phyloP scores from a whole-genome alignment of 2,888 invertebrate genomes.

The Abrostola tripartita region DNA sequence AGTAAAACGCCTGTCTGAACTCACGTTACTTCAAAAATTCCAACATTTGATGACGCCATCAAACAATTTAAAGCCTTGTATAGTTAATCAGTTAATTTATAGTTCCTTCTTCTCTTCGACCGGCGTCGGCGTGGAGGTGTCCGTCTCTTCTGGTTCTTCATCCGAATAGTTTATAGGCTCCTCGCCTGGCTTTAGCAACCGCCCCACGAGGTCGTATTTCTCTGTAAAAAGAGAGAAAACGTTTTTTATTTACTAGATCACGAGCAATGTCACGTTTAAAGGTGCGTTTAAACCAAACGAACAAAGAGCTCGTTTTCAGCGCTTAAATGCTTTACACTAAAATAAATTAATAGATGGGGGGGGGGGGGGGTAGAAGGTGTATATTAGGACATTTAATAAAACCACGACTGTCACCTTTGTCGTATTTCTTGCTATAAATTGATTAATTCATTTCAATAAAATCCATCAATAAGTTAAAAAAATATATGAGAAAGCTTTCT shows the following conservation, averaged over 20 bases:
- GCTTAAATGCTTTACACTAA: too few relatives aligned
- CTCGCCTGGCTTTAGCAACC: conserved; percentile 96
- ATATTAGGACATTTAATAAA: too few relatives aligned
- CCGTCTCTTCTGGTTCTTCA: conserved; percentile 91
- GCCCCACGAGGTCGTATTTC: conserved; percentile 97
- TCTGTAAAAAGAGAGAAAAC: conserved; percentile 88
- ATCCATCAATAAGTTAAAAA: too few relatives aligned
- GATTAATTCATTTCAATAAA: too few relatives aligned
- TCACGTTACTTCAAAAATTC: conserved; percentile 10
- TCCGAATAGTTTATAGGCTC: conserved; percentile 96
- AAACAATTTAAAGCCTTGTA: conserved; percentile 37
- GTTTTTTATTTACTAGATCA: not conserved
- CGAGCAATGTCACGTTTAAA: not conserved
- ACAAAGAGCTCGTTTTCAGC: too few relatives aligned
- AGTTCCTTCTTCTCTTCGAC: conserved; percentile 75
- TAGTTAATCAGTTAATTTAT: conserved; percentile 55
- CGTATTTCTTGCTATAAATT: too few relatives aligned
- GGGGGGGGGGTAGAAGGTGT: too few relatives aligned
- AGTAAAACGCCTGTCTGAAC: conserved; percentile 8
- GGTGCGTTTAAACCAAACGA: too few relatives aligned
- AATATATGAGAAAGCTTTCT: too few relatives aligned
- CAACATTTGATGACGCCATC: conserved; percentile 20
- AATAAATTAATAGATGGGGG: too few relatives aligned
- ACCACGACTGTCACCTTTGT: too few relatives aligned
- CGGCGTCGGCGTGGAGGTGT: conserved; percentile 71